Evolutionary conservation across 2,113 vertebrate genomes (phyloP).

Genomic region (Gallinago media): DNA sequence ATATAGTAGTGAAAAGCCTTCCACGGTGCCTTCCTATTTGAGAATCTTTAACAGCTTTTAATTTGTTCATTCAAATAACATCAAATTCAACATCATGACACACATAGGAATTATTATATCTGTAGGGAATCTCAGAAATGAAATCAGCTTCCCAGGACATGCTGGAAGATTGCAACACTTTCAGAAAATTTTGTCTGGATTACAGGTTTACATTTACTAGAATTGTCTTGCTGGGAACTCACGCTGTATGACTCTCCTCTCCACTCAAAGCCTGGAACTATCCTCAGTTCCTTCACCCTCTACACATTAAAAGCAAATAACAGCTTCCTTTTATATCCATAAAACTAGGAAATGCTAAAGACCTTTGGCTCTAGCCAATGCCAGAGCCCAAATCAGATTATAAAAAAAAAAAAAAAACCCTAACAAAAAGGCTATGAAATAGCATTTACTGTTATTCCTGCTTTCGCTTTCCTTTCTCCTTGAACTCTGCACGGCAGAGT

Average conservation of each 20-base stretch:
- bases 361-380: background rate
- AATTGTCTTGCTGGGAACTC: background rate
- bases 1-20: background rate
- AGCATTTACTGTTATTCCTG: background rate
- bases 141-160: background rate
- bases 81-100: background rate
- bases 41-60: background rate
- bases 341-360: background rate
- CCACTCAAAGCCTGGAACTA: background rate
- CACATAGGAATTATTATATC: background rate
- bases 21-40: background rate
- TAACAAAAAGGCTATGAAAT: background rate
- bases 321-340: background rate
- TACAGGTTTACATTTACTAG: constrained; percentile 8
- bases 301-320: background rate
- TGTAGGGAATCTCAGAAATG: background rate
- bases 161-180: constrained; percentile 20
- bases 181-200: background rate
- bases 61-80: background rate
- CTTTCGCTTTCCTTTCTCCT: background rate
- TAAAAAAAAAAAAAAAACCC: background rate
- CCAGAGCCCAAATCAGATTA: background rate
- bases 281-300: background rate
- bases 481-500: background rate
- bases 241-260: fast-evolving